phyloP scores from a whole-genome alignment of 1,140 invertebrate species.

The Branchinecta lindahli region DNA sequence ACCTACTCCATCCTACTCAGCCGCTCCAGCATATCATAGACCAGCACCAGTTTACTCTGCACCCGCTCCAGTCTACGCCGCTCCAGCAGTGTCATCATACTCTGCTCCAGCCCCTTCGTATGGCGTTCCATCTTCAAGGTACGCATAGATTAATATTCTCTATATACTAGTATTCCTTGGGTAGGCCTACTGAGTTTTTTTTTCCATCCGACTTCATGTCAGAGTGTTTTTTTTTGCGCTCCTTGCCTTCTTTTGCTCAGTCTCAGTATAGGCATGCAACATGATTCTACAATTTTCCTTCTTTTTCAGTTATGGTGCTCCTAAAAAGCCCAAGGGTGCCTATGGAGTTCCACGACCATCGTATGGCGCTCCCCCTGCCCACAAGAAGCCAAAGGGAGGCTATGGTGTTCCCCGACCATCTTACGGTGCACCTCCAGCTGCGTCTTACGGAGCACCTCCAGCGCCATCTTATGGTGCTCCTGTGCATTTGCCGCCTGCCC shows the following conservation, averaged over 20 bases:
- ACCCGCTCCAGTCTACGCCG: slow-evolving; percentile 18
- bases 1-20: slow-evolving; percentile 10
- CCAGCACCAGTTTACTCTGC: slow-evolving; percentile 14
- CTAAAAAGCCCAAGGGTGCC: not conserved
- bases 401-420: not conserved
- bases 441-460: slow-evolving; percentile 6
- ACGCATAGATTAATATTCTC: no score
- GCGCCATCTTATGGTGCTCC: slow-evolving; percentile 18
- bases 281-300: not conserved
- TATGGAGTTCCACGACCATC: not conserved
- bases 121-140: slow-evolving; percentile 2
- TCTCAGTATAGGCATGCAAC: no score
- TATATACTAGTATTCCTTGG: no score
- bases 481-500: slow-evolving; percentile 14
- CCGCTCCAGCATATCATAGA: slow-evolving; percentile 12
- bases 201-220: no score
- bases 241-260: no score
- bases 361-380: not conserved
- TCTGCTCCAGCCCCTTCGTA: not conserved
- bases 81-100: slow-evolving; percentile 14
- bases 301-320: not conserved
- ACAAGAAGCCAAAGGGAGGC: not conserved
- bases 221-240: no score
- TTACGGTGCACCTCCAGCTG: not conserved
- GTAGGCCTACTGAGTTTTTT: no score